A percentile compares a stretch with the other conserved stretches of the same genome.
phyloP scores from a whole-genome alignment of 2,113 vertebrate species.

The Oceanites oceanicus region DNA sequence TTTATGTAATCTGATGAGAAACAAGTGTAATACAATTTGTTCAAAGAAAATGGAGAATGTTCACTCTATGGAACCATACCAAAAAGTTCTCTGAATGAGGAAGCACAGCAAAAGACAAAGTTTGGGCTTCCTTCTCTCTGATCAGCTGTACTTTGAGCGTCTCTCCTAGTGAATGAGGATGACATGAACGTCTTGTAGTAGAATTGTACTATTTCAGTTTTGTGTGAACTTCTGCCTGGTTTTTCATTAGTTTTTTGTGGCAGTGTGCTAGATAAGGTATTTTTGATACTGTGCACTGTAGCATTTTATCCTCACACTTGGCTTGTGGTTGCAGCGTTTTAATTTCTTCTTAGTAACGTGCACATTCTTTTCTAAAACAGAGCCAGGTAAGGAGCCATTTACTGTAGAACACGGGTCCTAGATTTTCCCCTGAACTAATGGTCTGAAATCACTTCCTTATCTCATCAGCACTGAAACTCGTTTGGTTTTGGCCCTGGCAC shows the following conservation, averaged over 20 bases:
- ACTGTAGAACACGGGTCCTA: background rate
- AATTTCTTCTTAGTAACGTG: background rate
- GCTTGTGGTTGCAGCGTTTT: background rate
- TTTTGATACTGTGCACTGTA: background rate
- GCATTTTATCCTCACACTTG: rapidly evolving
- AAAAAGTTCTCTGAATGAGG: background rate
- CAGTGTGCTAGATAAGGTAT: rapidly evolving
- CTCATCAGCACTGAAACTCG: background rate
- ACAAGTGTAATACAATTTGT: conserved; percentile 48
- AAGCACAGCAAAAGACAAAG: background rate
- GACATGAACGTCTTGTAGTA: too few relatives aligned
- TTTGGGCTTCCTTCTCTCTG: background rate
- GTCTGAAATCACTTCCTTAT: background rate
- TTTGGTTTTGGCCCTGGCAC: background rate
- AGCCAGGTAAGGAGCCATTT: background rate
- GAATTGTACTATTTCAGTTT: rapidly evolving
- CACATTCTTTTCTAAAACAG: background rate
- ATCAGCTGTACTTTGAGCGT: rapidly evolving
- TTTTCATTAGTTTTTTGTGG: background rate
- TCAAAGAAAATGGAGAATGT: conserved; percentile 10
- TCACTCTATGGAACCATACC: background rate
- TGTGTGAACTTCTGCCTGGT: background rate
- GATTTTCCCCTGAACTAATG: background rate
- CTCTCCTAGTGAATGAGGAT: background rate
- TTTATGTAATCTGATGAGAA: conserved; percentile 55